A percentile compares a stretch with the other conserved stretches of the same genome.
Evolutionary conservation across 2,113 vertebrate genomes (phyloP).

Genomic region (Malurus elegans): DNA sequence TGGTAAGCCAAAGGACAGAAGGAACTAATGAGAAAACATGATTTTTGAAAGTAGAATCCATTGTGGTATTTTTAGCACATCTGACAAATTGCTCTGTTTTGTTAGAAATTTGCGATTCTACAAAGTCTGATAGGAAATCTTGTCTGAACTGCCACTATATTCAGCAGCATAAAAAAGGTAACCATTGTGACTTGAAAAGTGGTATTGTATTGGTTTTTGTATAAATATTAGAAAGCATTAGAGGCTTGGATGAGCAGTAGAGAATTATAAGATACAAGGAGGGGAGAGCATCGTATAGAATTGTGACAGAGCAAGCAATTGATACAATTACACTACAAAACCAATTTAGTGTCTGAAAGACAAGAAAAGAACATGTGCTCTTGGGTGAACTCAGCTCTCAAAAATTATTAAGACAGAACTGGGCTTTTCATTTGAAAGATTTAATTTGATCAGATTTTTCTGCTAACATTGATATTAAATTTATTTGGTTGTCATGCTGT

Average conservation of each 20-base stretch:
- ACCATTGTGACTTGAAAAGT: background rate
- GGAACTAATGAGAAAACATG: background rate
- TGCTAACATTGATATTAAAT: background rate
- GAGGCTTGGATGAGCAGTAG: background rate
- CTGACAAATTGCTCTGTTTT: background rate
- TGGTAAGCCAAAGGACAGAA: background rate
- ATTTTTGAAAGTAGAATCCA: background rate
- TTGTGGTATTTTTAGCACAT: background rate
- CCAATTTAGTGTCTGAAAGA: background rate
- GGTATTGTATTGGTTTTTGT: background rate
- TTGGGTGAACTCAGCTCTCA: background rate
- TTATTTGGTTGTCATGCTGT: background rate
- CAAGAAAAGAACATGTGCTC: background rate
- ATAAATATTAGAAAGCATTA: background rate
- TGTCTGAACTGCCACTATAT: background rate
- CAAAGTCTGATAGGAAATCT: background rate
- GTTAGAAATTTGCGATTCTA: background rate
- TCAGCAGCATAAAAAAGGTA: background rate
- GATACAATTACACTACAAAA: background rate
- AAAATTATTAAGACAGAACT: background rate
- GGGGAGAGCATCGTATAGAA: background rate
- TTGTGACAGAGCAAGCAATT: background rate
- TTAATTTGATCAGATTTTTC: background rate
- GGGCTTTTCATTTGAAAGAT: background rate
- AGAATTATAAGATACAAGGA: background rate